Percentiles rank a stretch among this genome's conserved stretches.
phyloP scores from a whole-genome alignment of 2,797 vertebrate species.

The Pseudomugil gertrudae region DNA sequence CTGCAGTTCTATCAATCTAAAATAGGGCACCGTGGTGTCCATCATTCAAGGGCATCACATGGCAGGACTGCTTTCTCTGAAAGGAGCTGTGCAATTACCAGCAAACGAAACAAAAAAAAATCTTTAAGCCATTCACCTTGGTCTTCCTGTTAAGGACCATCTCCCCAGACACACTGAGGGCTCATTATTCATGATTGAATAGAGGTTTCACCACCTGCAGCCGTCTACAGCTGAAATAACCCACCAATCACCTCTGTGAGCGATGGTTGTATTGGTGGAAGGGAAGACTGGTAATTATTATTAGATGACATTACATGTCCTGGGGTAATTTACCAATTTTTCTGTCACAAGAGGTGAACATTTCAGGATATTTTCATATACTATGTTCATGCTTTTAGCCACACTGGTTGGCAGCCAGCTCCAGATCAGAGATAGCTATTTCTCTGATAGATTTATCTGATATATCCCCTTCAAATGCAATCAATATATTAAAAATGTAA shows the following conservation, averaged over 20 bases:
- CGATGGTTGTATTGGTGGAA: slow-evolving; percentile 29
- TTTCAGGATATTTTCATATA: not conserved
- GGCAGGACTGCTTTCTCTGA: slow-evolving; percentile 43
- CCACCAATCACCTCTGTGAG: slow-evolving; percentile 25
- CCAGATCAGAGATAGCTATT: not conserved
- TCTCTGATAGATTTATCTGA: no score
- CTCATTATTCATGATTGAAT: slow-evolving; percentile 38
- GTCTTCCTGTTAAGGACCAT: slow-evolving; percentile 25
- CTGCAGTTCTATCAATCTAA: slow-evolving; percentile 20
- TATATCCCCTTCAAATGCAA: not conserved
- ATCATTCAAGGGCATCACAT: slow-evolving; percentile 45
- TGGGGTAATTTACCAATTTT: slow-evolving; percentile 8
- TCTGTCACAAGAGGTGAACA: slow-evolving; percentile 3
- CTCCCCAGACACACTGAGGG: slow-evolving; percentile 43
- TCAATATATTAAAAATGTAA: not conserved
- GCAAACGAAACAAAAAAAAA: slow-evolving; percentile 16
- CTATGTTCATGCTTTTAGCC: not conserved
- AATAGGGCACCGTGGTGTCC: slow-evolving; percentile 31
- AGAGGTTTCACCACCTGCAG: slow-evolving; percentile 51
- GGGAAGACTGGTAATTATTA: slow-evolving; percentile 27
- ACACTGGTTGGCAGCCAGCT: not conserved
- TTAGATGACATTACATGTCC: slow-evolving; percentile 35
- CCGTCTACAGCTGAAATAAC: slow-evolving; percentile 29
- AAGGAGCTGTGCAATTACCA: slow-evolving; percentile 50
- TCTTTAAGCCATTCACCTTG: slow-evolving; percentile 21